These are phyloP conservation scores for Falco berigora DNA, from an alignment of 2,797 vertebrate species.

Conservation along the genomic window DNA sequence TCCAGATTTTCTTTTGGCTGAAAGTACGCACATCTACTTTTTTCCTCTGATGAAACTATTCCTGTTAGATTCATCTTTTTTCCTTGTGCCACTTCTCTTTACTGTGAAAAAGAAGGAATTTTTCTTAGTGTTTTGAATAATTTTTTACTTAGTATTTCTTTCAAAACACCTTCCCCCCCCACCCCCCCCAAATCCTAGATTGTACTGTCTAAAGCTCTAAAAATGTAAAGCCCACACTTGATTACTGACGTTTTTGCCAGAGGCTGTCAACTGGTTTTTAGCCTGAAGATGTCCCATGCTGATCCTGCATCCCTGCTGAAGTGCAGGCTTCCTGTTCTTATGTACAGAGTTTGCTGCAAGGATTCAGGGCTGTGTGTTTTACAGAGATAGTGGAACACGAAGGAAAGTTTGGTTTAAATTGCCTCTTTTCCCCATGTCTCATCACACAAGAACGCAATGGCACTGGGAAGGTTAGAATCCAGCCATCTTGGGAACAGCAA, in stretches of 20 bases:
- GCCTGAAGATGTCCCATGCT: neutral
- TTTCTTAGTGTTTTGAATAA: neutral
- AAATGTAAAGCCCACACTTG: neutral
- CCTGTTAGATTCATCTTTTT: neutral
- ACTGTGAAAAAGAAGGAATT: neutral
- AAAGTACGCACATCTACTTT: neutral
- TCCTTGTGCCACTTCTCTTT: neutral
- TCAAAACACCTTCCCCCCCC: too few relatives aligned
- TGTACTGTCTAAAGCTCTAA: neutral
- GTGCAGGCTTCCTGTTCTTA: neutral
- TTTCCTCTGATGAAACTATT: neutral
- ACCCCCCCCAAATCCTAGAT: neutral
- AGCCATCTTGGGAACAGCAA: neutral
- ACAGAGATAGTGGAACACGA: neutral
- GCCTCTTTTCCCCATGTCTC: neutral
- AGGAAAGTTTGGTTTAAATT: neutral
- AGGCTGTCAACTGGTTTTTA: neutral
- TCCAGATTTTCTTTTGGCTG: neutral
- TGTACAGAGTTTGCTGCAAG: neutral
- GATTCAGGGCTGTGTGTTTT: neutral
- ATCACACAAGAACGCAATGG: neutral
- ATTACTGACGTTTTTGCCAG: neutral
- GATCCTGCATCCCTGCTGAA: neutral
- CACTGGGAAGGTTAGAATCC: neutral
- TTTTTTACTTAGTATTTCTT: neutral